Conservation (phyloP, 2,797 vertebrate genomes). For the Hydrocynus forskahlii region DNA sequence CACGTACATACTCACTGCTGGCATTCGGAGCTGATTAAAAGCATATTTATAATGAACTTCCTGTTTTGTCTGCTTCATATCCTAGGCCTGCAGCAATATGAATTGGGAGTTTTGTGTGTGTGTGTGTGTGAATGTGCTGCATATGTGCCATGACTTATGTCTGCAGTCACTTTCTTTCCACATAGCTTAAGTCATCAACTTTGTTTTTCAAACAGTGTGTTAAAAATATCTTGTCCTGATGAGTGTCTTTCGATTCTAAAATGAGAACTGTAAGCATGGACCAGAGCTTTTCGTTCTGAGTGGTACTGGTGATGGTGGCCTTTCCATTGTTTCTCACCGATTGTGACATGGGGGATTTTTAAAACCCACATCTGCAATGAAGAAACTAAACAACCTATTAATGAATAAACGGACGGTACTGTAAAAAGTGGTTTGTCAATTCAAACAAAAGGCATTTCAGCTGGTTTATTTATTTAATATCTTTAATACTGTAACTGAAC, state of each 20-base stretch:
- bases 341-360: too few relatives aligned
- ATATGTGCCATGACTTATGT: constrained; percentile 25
- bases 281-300: too few relatives aligned
- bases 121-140: constrained; percentile 20
- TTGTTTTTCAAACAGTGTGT: not conserved
- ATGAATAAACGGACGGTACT: too few relatives aligned
- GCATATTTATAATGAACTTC: constrained; percentile 79
- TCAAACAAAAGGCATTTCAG: too few relatives aligned
- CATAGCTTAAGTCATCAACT: not conserved
- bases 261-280: too few relatives aligned
- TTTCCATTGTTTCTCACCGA: not conserved
- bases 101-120: constrained; percentile 49
- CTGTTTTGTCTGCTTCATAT: constrained; percentile 83
- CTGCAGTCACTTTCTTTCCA: constrained; percentile 3
- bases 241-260: too few relatives aligned
- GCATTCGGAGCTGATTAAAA: constrained; percentile 80
- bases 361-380: too few relatives aligned
- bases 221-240: too few relatives aligned
- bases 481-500: too few relatives aligned
- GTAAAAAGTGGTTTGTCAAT: too few relatives aligned
- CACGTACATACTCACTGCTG: constrained; percentile 23
- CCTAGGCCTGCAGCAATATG: constrained; percentile 64
- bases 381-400: too few relatives aligned
- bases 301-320: not conserved
- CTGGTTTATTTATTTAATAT: too few relatives aligned